A percentile compares a stretch with the other conserved stretches of the same genome.
Evolutionary conservation across 2,113 vertebrate species (phyloP).

Genomic region (Dryoscopus gambensis): DNA sequence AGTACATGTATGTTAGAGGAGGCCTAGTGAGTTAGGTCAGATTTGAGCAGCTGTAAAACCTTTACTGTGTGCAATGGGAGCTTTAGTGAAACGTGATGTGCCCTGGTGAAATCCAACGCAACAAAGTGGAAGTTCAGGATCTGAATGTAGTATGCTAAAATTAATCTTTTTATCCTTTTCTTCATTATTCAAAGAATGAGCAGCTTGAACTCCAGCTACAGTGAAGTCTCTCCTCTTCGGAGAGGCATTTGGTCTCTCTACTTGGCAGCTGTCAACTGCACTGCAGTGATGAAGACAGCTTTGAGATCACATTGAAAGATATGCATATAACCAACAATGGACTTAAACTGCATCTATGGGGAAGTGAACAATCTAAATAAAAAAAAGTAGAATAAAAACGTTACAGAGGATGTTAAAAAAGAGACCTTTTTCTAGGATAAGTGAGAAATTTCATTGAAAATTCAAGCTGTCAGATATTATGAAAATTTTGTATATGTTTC

Average conservation of each 20-base stretch:
- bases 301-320: background rate
- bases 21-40: background rate
- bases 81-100: background rate
- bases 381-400: background rate
- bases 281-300: background rate
- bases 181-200: background rate
- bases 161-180: background rate
- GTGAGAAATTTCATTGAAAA: background rate
- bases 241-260: background rate
- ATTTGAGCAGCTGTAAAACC: background rate
- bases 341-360: background rate
- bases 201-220: background rate
- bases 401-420: background rate
- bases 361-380: background rate
- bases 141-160: background rate
- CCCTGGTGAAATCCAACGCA: background rate
- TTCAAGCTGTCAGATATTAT: background rate
- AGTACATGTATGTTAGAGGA: background rate
- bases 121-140: background rate
- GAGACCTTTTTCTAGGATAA: background rate
- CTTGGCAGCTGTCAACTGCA: background rate
- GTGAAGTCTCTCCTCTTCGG: no score
- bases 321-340: background rate
- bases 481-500: background rate
- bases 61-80: background rate